A percentile compares a stretch with the other conserved stretches of the same genome.
phyloP scores from a whole-genome alignment of 37 sponge, comb jelly and placozoan species.

The Amphimedon queenslandica region DNA sequence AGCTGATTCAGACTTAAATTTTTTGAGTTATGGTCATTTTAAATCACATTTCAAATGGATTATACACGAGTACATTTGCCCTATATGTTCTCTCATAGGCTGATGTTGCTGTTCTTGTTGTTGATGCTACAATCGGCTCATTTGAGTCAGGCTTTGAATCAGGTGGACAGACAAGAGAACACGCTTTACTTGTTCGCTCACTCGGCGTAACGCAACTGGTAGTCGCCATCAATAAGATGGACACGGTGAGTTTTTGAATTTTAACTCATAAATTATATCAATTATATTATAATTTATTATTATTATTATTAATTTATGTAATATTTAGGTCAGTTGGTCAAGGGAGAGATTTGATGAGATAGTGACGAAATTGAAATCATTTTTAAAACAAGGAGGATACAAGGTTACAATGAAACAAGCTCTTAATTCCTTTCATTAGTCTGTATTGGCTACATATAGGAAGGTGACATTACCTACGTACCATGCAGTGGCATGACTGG shows the following conservation, averaged over 20 bases:
- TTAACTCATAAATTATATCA: no score
- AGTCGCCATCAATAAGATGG: slow-evolving; percentile 98
- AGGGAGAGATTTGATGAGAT: slow-evolving; percentile 76
- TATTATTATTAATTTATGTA: background rate
- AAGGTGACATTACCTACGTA: slow-evolving; percentile 75
- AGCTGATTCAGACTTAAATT: no score
- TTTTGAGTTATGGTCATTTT: no score
- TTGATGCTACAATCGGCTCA: slow-evolving; percentile 83
- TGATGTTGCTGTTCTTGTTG: slow-evolving; percentile 92
- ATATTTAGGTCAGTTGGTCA: slow-evolving; percentile 65
- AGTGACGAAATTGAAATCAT: slow-evolving; percentile 56
- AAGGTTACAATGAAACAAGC: slow-evolving; percentile 42
- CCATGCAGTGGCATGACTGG: slow-evolving; percentile 95
- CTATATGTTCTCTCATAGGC: slow-evolving; percentile 53
- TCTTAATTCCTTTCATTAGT: background rate
- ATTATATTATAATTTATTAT: background rate
- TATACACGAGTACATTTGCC: no score
- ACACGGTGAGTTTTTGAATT: slow-evolving; percentile 84
- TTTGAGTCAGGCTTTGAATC: slow-evolving; percentile 99
- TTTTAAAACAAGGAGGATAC: slow-evolving; percentile 84
- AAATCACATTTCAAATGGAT: no score
- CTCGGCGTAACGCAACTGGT: slow-evolving; percentile 87
- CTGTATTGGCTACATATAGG: slow-evolving; percentile 35
- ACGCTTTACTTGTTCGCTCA: slow-evolving; percentile 87
- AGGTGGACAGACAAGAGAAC: slow-evolving; percentile 98